phyloP scores from a whole-genome alignment of 2,888 invertebrate species.

The Cetonia aurata region DNA sequence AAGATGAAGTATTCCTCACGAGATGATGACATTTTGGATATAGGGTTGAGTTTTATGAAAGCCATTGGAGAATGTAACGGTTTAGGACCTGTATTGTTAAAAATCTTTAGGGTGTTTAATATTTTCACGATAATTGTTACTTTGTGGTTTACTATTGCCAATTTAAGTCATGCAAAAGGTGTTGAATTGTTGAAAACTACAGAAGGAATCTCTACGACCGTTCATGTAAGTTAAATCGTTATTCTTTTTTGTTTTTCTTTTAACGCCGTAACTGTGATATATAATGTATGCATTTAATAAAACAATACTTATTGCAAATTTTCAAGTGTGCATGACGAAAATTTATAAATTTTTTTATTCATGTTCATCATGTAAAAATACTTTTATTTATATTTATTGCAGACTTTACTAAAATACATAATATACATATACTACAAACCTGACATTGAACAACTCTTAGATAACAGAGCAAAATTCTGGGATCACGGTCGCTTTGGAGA shows the following conservation, averaged over 20 bases:
- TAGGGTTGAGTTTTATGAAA: constrained; percentile 25
- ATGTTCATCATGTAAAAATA: too few species aligned
- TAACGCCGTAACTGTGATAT: neutral
- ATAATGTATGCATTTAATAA: too few species aligned
- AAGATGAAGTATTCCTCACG: too few species aligned
- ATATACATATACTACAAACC: constrained; percentile 27
- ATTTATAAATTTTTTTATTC: too few species aligned
- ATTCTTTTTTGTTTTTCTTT: neutral
- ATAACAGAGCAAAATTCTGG: constrained; percentile 33
- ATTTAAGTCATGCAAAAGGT: constrained; percentile 22
- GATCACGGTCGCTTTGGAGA: neutral
- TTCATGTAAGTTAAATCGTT: constrained; percentile 26
- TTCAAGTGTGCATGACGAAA: too few species aligned
- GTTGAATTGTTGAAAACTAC: constrained; percentile 30
- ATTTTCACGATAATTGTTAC: constrained; percentile 4
- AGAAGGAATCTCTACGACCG: constrained; percentile 11
- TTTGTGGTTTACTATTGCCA: constrained; percentile 10
- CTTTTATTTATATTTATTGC: constrained; percentile 8
- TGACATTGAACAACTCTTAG: constrained; percentile 9
- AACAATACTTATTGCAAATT: too few species aligned
- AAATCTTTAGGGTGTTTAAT: constrained; percentile 22
- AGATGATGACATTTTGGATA: constrained; percentile 25
- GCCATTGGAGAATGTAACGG: constrained; percentile 29
- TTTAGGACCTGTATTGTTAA: constrained; percentile 10
- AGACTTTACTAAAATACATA: constrained; percentile 36